phyloP scores from a whole-genome alignment of 2,797 vertebrate species.

The Salmo trutta region DNA sequence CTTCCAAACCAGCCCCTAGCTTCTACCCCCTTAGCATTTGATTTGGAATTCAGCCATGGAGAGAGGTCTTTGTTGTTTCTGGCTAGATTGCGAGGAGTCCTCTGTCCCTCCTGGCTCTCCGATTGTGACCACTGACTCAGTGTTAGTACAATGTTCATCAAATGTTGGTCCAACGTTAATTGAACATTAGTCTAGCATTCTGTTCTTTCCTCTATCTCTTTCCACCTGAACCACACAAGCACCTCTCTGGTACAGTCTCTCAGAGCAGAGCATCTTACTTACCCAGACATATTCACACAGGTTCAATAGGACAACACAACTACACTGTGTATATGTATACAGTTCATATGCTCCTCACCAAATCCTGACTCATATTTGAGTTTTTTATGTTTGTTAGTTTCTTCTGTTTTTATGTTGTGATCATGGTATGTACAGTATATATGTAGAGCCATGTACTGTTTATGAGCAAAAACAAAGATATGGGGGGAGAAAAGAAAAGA shows the following conservation, averaged over 20 bases:
- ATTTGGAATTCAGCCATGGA: no score
- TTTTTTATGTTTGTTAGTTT: no score
- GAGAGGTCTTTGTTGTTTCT: neutral
- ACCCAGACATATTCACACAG: conserved; percentile 60
- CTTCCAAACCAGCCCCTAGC: no score
- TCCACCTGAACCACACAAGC: conserved; percentile 33
- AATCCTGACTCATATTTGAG: conserved; percentile 88
- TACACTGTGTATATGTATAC: conserved; percentile 73
- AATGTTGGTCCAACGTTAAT: neutral
- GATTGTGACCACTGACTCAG: conserved; percentile 36
- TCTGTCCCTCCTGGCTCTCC: neutral
- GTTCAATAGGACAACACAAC: conserved; percentile 35
- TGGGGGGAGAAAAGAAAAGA: conserved; percentile 69
- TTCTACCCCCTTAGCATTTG: no score
- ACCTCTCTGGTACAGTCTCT: conserved; percentile 55
- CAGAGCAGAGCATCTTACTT: conserved; percentile 37
- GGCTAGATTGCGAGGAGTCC: neutral
- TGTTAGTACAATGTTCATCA: conserved; percentile 16
- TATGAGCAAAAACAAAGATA: conserved; percentile 92
- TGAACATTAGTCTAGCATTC: neutral
- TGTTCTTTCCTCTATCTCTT: neutral
- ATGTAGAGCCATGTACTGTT: conserved; percentile 98
- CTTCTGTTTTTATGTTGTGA: conserved; percentile 60
- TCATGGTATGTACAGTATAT: conserved; percentile 93
- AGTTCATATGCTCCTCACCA: conserved; percentile 89